Conservation (phyloP, 2,888 invertebrate species). For the Andrena hattorfiana region DNA sequence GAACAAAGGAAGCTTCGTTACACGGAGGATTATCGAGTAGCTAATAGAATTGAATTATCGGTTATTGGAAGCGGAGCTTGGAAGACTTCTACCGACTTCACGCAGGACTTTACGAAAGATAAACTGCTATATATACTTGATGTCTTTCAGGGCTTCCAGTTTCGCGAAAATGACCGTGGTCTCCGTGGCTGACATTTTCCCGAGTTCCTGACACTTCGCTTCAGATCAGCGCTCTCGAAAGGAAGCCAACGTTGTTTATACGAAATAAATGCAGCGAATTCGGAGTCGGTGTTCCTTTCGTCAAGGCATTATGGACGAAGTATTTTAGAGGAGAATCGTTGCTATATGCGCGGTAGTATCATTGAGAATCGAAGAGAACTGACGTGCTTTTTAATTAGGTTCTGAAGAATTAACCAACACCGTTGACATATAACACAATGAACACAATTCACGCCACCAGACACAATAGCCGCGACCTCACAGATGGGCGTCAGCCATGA, state of each 20-base stretch:
- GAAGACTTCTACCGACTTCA: too few species aligned
- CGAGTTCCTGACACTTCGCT: constrained; percentile 24
- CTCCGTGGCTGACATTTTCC: constrained; percentile 90
- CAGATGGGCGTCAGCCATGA: constrained; percentile 31
- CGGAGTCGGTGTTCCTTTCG: not conserved
- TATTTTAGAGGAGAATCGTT: not conserved
- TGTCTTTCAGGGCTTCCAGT: constrained; percentile 96
- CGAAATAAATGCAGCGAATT: constrained; percentile 17
- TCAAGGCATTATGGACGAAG: constrained; percentile 49
- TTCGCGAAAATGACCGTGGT: constrained; percentile 96
- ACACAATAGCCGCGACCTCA: not conserved
- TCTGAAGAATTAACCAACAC: constrained; percentile 48
- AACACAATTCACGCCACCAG: constrained; percentile 40
- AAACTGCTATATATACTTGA: constrained; percentile 87
- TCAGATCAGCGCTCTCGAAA: constrained; percentile 26
- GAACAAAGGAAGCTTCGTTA: not conserved
- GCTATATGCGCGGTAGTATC: constrained; percentile 7
- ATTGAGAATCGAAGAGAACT: constrained; percentile 22
- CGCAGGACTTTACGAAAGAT: not conserved
- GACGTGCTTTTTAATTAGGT: not conserved
- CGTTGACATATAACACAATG: constrained; percentile 44
- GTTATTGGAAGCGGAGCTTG: too few species aligned
- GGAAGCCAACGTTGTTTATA: constrained; percentile 32
- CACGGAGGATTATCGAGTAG: not conserved
- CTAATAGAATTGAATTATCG: not conserved